phyloP scores from a whole-genome alignment of 2,113 vertebrate genomes.

The Triplophysa siluroides region DNA sequence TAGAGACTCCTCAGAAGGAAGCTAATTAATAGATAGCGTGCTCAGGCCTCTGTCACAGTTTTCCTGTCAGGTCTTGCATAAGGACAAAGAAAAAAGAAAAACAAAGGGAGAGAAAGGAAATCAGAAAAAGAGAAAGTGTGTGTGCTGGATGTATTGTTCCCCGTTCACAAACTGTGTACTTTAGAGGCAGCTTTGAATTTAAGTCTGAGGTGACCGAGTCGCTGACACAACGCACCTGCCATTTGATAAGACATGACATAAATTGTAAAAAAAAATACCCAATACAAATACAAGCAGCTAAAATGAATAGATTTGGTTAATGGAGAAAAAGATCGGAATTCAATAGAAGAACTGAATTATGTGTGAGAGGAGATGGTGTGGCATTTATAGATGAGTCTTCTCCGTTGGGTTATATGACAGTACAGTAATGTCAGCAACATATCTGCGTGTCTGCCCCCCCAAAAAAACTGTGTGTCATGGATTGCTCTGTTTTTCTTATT shows the following conservation, averaged over 20 bases:
- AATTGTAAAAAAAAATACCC: conserved; percentile 52
- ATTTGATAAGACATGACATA: conserved; percentile 50
- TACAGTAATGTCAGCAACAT: conserved; percentile 63
- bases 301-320: conserved; percentile 32
- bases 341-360: conserved; percentile 12
- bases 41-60: conserved; percentile 52
- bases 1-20: conserved; percentile 49
- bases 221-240: conserved; percentile 22
- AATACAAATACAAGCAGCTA: conserved; percentile 49
- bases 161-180: conserved; percentile 28
- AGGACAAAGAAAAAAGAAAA: conserved; percentile 21
- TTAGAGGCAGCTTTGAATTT: conserved; percentile 44
- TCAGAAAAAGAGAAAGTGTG: conserved; percentile 11
- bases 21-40: conserved; percentile 64
- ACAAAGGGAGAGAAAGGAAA: not conserved
- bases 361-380: conserved; percentile 27
- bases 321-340: not conserved
- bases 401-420: conserved; percentile 54
- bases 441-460: conserved; percentile 40
- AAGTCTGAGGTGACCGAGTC: conserved; percentile 19
- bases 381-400: conserved; percentile 37
- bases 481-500: conserved; percentile 20
- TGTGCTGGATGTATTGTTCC: conserved; percentile 52
- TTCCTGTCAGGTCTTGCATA: conserved; percentile 47
- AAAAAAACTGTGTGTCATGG: conserved; percentile 63